phyloP scores from a whole-genome alignment of 1,140 invertebrate genomes.

The Odontomachus brunneus region DNA sequence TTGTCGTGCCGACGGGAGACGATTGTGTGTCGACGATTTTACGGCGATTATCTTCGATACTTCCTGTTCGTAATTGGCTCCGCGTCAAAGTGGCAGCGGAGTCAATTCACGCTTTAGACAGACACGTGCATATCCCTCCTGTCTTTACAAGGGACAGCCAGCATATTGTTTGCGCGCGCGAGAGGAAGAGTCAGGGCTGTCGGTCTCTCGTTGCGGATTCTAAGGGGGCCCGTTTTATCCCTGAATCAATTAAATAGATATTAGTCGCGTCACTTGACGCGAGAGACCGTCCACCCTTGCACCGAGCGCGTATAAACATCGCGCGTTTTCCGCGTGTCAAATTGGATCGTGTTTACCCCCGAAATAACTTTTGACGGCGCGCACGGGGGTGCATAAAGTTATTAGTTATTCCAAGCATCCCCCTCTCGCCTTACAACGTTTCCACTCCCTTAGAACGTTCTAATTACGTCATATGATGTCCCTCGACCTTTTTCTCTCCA shows the following conservation, averaged over 20 bases:
- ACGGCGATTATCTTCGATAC: conserved; percentile 24
- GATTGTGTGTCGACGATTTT: conserved; percentile 9
- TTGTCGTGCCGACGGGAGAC: background rate
- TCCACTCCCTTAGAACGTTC: conserved; percentile 23
- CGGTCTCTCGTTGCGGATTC: conserved; percentile 4
- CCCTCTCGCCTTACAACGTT: conserved; percentile 19
- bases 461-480: conserved; percentile 46
- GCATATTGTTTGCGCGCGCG: conserved; percentile 47
- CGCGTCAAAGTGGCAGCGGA: conserved; percentile 3
- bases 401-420: conserved; percentile 75
- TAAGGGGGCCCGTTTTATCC: conserved; percentile 39
- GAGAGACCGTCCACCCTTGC: conserved; percentile 45
- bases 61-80: conserved; percentile 41
- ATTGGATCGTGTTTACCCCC: conserved; percentile 78
- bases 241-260: conserved; percentile 84
- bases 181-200: background rate
- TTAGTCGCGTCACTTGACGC: conserved; percentile 82
- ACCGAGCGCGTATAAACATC: conserved; percentile 71
- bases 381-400: conserved; percentile 81
- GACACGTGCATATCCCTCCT: conserved; percentile 34
- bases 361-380: conserved; percentile 30
- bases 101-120: conserved; percentile 45
- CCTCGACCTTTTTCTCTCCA: background rate
- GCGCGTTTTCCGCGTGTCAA: conserved; percentile 75
- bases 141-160: conserved; percentile 35